phyloP scores from a whole-genome alignment of 2,113 vertebrate genomes.

The Sialia sialis region DNA sequence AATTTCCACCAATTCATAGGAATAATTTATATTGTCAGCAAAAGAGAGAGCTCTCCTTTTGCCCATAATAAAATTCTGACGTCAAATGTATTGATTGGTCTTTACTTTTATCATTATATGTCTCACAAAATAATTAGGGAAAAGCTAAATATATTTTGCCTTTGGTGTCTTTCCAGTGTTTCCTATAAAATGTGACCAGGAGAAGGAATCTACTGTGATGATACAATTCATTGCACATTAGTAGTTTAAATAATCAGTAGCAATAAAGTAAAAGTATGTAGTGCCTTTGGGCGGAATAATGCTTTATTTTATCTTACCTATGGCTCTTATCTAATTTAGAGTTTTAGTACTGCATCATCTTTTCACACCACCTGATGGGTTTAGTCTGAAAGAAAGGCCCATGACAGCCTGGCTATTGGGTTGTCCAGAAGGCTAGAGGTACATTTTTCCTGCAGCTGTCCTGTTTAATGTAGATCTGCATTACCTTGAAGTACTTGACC shows the following conservation, averaged over 20 bases:
- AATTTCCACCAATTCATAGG: background rate
- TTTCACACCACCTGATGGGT: background rate
- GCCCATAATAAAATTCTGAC: background rate
- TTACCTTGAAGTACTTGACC: background rate
- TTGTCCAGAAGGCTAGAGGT: background rate
- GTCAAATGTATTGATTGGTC: background rate
- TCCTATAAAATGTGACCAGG: background rate
- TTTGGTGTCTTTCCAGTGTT: background rate
- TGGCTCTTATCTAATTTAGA: background rate
- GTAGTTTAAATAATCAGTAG: background rate
- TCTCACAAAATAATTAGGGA: background rate
- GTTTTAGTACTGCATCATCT: background rate
- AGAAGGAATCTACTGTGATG: background rate
- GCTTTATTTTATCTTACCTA: background rate
- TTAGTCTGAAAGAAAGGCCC: background rate
- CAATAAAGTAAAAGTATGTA: background rate
- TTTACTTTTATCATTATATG: background rate
- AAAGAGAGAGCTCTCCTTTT: background rate
- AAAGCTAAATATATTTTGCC: background rate
- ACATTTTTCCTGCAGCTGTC: background rate
- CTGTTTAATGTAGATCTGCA: background rate
- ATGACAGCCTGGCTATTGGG: background rate
- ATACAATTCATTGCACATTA: background rate
- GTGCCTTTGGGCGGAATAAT: background rate
- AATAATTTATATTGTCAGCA: background rate